Evolutionary conservation across 2,797 vertebrate species (phyloP), one percentile per base, ranked within the genome.

Genomic region (Gambusia yucatana): DNA sequence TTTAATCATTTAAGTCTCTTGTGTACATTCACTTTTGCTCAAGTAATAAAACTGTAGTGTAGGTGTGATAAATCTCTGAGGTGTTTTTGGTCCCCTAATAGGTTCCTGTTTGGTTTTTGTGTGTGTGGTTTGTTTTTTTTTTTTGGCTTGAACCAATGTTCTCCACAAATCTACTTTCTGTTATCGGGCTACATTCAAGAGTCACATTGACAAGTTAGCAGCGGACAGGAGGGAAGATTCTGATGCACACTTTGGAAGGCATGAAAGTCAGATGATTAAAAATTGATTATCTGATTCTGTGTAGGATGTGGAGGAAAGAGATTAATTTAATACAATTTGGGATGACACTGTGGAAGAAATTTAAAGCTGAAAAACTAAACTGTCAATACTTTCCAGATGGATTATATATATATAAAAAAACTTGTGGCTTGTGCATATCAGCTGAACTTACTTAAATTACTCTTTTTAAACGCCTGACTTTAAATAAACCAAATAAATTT

Each of bases 1-100:
- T 85, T 48, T 84, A 83, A 87, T 91, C 77, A 86, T 69, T 74
- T 57, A 22, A 43, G 74, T 87, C 86, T 77, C 80, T 50, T 17
- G 79, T 71, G 82, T 80, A 72, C 80, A 22, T 82, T 39, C 44
- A 4, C 81, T 78, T 69, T 81, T 30, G n/a, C 41, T 72, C 17
- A 1, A 39, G 39, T 69, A 79, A 76, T 80, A 71, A 82, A 83
- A 82, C 36, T 77, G 78, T 30, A 14, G 77, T 70, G 73, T 61
- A 79, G 61, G 69, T 70, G 73, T 80, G 59, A 79, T 55, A 52
- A 80, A 76, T 39, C 79, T 78, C 72, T 43, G 57, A 36, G 67
- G 36, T 75, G 69, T 77, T 22, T 61, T 75, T 25, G 82, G 36
- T 86, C 67, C 75, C 67, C 76, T 70, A 41, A 70, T 43, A 67